phyloP scores from a whole-genome alignment of 1,140 invertebrate species.

The Atta texana region DNA sequence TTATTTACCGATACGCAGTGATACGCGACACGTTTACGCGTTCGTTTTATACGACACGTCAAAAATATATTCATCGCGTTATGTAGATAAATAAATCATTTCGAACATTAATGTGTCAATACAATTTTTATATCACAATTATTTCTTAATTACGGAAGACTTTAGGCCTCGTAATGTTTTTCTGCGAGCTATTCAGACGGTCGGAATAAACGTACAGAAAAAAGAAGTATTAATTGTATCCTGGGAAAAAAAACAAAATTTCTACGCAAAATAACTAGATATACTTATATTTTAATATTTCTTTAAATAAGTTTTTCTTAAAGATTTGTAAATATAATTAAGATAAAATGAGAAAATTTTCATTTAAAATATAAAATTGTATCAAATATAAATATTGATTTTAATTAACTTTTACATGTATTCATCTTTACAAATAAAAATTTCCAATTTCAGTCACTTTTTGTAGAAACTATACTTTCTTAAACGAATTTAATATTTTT shows the following conservation, averaged over 20 bases:
- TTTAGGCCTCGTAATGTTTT: background rate
- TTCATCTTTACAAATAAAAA: too few relatives aligned
- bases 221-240: background rate
- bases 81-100: background rate
- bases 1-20: background rate
- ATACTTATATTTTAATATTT: background rate
- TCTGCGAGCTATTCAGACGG: background rate
- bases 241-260: background rate
- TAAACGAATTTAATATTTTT: background rate
- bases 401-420: too few relatives aligned
- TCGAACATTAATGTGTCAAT: too few relatives aligned
- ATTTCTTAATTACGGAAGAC: background rate
- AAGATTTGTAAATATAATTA: too few relatives aligned
- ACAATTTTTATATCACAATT: background rate
- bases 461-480: background rate
- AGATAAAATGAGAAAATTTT: too few relatives aligned
- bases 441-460: too few relatives aligned
- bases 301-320: background rate
- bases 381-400: too few relatives aligned
- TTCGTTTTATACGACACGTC: background rate
- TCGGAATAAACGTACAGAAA: background rate
- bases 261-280: background rate
- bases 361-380: too few relatives aligned
- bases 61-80: background rate
- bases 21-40: background rate